Conservation (phyloP, 2,113 vertebrate species). For the Scatophagus argus region DNA sequence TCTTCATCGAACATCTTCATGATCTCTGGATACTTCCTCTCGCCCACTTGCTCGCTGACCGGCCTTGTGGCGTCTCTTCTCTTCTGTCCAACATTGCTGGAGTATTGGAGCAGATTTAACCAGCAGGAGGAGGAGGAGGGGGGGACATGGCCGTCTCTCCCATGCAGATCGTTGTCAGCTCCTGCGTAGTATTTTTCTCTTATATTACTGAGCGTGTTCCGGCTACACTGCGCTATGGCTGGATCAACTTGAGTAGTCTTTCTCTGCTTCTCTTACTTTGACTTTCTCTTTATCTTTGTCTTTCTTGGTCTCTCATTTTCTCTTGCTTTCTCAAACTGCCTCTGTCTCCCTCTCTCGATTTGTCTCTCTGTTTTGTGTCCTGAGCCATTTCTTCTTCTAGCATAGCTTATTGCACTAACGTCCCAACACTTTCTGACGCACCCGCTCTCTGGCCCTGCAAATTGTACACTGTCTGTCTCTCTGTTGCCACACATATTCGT, state of each 20-base stretch:
- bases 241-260: constrained; percentile 67
- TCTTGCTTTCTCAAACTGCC: constrained; percentile 56
- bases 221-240: constrained; percentile 39
- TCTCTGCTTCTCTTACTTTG: constrained; percentile 50
- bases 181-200: constrained; percentile 63
- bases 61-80: constrained; percentile 66
- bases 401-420: constrained; percentile 57
- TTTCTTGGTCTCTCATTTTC: constrained; percentile 54
- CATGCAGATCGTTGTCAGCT: constrained; percentile 61
- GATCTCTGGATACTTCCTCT: constrained; percentile 46
- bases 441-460: constrained; percentile 56
- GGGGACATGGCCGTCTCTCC: constrained; percentile 60
- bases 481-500: constrained; percentile 59
- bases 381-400: constrained; percentile 51
- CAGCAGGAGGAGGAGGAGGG: constrained; percentile 38
- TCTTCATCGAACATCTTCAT: constrained; percentile 25
- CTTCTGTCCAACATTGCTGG: constrained; percentile 59
- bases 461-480: constrained; percentile 54
- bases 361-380: constrained; percentile 68
- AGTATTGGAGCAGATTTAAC: constrained; percentile 62
- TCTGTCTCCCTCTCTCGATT: constrained; percentile 62
- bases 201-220: constrained; percentile 52
- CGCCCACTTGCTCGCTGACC: constrained; percentile 45
- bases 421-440: constrained; percentile 53
- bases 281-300: constrained; percentile 41